phyloP scores from a whole-genome alignment of 2,113 vertebrate genomes.

The Rhynchomys soricoides region DNA sequence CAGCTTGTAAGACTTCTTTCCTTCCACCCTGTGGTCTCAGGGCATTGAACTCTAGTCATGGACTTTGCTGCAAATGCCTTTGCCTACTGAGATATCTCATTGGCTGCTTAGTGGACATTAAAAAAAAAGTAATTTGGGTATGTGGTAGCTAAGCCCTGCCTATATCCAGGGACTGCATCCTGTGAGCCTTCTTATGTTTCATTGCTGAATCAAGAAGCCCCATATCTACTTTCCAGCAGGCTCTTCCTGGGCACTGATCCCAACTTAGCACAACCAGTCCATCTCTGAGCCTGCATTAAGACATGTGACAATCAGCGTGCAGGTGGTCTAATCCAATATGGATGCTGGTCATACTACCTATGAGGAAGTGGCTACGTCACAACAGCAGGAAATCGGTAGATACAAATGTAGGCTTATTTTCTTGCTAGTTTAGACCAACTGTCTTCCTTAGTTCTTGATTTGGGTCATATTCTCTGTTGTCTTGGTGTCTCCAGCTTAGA shows the following conservation, averaged over 20 bases:
- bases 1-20: background rate
- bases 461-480: background rate
- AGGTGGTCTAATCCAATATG: background rate
- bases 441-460: background rate
- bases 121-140: background rate
- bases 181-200: background rate
- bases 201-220: background rate
- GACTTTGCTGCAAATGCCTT: background rate
- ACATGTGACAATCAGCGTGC: background rate
- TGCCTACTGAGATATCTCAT: background rate
- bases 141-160: background rate
- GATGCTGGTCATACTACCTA: background rate
- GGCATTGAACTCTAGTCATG: background rate
- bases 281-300: background rate
- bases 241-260: background rate
- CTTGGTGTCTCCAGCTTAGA: background rate
- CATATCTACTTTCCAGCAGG: background rate
- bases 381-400: background rate
- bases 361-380: background rate
- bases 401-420: background rate
- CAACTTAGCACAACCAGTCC: background rate
- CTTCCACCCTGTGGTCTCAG: background rate
- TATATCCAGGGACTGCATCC: accelerated
- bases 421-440: background rate
- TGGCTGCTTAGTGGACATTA: background rate